These are phyloP conservation scores for Chiloscyllium punctatum DNA, from an alignment of 2,797 vertebrate species.

Conservation along the genomic window DNA sequence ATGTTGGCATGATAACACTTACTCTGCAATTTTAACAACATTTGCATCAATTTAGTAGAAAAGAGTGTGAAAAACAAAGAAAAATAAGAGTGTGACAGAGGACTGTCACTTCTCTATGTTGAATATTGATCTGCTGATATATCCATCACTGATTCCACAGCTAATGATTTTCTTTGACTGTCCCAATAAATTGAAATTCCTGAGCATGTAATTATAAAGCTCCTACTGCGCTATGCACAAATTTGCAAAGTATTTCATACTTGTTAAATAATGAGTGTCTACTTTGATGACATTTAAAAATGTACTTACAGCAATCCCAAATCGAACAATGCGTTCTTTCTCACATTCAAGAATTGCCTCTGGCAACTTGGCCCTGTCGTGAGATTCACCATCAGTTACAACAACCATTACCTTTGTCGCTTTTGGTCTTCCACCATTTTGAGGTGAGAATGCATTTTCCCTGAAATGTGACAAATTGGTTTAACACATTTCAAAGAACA, in stretches of 20 bases:
- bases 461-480: background rate
- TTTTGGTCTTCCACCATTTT: slow-evolving; percentile 59
- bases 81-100: background rate
- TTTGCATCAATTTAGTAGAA: background rate
- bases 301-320: slow-evolving; percentile 84
- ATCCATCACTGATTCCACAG: background rate
- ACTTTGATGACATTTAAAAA: background rate
- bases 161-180: background rate
- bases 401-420: slow-evolving; percentile 90
- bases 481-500: background rate
- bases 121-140: background rate
- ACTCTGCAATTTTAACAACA: background rate
- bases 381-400: slow-evolving; percentile 86
- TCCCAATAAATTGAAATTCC: background rate
- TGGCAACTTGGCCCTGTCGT: slow-evolving; percentile 56
- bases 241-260: background rate
- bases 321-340: slow-evolving; percentile 70
- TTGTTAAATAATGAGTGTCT: background rate
- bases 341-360: slow-evolving; percentile 67
- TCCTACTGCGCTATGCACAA: background rate
- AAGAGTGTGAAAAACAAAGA: background rate
- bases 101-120: background rate
- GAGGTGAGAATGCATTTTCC: slow-evolving; percentile 55
- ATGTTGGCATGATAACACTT: background rate
- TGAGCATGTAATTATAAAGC: too few relatives aligned